Evolutionary conservation across 1,140 invertebrate species (phyloP).

Genomic region (Anoplolepis gracilipes): DNA sequence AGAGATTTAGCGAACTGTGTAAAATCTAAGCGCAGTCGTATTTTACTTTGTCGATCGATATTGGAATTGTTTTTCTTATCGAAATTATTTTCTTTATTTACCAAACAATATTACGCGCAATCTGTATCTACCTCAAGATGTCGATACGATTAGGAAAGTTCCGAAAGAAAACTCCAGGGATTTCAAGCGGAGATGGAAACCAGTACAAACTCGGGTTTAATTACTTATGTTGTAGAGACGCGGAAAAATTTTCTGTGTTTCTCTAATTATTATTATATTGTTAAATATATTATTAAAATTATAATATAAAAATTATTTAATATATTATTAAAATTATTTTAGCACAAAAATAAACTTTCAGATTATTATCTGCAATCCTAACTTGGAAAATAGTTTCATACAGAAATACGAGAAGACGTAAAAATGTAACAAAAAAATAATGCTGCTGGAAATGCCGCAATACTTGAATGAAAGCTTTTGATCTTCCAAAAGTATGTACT

Average conservation of each 20-base stretch:
- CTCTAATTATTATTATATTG: background rate
- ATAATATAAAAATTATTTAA: too few species aligned
- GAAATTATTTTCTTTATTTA: conserved; percentile 7
- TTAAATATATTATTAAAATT: background rate
- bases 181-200: background rate
- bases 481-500: conserved; percentile 25
- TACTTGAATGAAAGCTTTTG: conserved; percentile 18
- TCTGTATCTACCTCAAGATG: background rate
- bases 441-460: conserved; percentile 1
- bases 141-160: background rate
- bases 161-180: background rate
- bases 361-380: background rate
- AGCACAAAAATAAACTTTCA: background rate
- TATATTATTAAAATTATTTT: background rate
- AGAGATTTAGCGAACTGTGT: conserved; percentile 17
- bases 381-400: background rate
- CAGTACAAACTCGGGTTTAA: conserved; percentile 2
- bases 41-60: background rate
- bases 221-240: background rate
- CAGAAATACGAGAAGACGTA: background rate
- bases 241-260: background rate
- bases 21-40: conserved; percentile 25
- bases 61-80: background rate
- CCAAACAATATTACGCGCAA: background rate
- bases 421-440: background rate